A percentile compares a stretch with the other conserved stretches of the same genome.
Evolutionary conservation across 2,797 vertebrate species (phyloP).

Genomic region (Eulemur coronatus): DNA sequence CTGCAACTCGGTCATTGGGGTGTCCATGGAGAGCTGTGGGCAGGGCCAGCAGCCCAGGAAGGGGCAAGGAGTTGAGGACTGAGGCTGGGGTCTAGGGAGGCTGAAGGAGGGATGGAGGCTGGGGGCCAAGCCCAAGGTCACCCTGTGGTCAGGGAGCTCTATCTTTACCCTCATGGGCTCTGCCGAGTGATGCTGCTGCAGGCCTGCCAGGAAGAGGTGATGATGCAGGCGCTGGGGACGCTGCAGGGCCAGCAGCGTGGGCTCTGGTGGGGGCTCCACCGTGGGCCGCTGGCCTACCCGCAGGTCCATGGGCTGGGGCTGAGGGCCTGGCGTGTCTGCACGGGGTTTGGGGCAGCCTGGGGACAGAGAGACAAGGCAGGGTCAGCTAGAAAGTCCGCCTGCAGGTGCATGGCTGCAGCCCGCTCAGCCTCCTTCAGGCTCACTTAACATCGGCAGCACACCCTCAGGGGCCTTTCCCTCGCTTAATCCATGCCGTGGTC

Average conservation of each 20-base stretch:
- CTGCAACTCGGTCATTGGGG: conserved; percentile 84
- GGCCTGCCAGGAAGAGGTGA: conserved; percentile 90
- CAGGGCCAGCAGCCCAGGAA: neutral
- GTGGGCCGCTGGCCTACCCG: conserved; percentile 91
- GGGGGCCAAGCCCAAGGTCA: neutral
- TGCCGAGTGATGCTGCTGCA: conserved; percentile 77
- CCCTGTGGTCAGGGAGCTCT: accelerated
- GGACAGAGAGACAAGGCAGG: neutral
- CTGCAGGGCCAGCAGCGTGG: conserved; percentile 89
- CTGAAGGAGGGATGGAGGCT: neutral
- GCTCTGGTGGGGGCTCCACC: conserved; percentile 89
- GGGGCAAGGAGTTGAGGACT: neutral
- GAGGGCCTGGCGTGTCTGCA: conserved; percentile 80
- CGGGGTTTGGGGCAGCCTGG: conserved; percentile 79
- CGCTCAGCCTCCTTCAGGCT: neutral
- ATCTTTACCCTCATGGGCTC: conserved; percentile 74
- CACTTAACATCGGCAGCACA: neutral
- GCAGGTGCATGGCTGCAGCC: neutral
- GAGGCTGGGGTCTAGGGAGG: neutral
- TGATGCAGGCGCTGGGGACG: conserved; percentile 90
- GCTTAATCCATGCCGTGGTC: neutral
- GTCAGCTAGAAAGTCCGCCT: neutral
- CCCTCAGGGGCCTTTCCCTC: neutral
- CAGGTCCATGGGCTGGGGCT: conserved; percentile 94
- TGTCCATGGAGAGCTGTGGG: conserved; percentile 88